phyloP scores from a whole-genome alignment of 2,888 invertebrate genomes.

The Sinodicranocentrus sp. region DNA sequence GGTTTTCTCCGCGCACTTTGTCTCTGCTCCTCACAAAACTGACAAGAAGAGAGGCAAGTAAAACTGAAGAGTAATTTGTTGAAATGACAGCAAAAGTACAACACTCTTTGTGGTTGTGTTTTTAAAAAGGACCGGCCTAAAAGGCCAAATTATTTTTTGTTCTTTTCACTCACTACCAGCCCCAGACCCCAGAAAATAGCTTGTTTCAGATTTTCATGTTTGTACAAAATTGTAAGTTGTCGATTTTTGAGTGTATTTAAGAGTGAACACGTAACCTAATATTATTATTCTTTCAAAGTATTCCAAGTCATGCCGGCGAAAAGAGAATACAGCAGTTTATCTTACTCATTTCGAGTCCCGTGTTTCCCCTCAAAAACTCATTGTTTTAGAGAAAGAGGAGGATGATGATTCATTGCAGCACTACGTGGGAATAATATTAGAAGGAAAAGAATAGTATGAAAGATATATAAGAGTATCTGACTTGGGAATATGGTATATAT shows the following conservation, averaged over 20 bases:
- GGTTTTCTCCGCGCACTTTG: neutral
- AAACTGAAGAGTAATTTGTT: constrained; percentile 62
- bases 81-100: constrained; percentile 61
- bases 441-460: neutral
- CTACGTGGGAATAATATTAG: constrained; percentile 36
- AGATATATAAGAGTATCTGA: no score
- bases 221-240: neutral
- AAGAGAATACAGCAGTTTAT: neutral
- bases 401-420: constrained; percentile 40
- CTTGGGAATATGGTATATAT: no score
- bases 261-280: constrained; percentile 13
- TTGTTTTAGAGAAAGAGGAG: constrained; percentile 23
- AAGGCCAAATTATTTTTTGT: no score
- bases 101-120: constrained; percentile 43
- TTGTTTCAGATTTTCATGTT: constrained; percentile 8
- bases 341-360: neutral
- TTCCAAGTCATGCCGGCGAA: neutral
- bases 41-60: constrained; percentile 41
- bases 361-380: constrained; percentile 22
- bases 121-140: constrained; percentile 5
- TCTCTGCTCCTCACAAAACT: no score
- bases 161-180: constrained; percentile 11
- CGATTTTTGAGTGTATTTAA: neutral
- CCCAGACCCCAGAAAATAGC: neutral
- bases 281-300: neutral